These are phyloP conservation scores for Chamaea fasciata DNA, from an alignment of 2,113 vertebrate genomes.

Conservation along the genomic window DNA sequence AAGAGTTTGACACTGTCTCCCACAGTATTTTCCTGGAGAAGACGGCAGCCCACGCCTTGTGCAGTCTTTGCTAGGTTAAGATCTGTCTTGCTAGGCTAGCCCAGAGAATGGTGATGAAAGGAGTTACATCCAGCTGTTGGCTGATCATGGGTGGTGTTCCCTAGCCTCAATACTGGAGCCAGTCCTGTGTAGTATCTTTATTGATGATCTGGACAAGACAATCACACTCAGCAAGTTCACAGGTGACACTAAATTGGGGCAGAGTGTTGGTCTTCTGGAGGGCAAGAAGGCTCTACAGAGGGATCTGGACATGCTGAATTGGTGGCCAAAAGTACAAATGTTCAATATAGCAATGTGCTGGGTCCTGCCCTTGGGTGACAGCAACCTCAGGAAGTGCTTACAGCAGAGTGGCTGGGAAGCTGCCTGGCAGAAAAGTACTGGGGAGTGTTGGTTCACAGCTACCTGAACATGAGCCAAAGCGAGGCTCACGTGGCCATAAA, in stretches of 20 bases:
- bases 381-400: neutral
- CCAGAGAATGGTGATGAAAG: neutral
- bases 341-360: accelerated
- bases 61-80: neutral
- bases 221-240: neutral
- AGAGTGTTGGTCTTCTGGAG: neutral
- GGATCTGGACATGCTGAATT: neutral
- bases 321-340: neutral
- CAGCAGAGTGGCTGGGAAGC: neutral
- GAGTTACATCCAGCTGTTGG: neutral
- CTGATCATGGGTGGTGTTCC: neutral
- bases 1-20: neutral
- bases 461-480: neutral
- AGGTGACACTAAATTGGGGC: neutral
- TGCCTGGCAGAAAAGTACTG: accelerated
- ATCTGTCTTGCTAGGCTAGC: neutral
- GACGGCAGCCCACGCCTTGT: neutral
- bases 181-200: neutral
- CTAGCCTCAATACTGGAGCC: neutral
- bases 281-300: neutral
- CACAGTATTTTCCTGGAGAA: neutral
- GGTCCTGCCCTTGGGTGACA: neutral
- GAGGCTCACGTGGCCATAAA: neutral
- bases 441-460: neutral
- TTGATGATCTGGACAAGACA: neutral